Evolutionary conservation across 2,113 vertebrate species (phyloP).

Genomic region (Tupaia tana): DNA sequence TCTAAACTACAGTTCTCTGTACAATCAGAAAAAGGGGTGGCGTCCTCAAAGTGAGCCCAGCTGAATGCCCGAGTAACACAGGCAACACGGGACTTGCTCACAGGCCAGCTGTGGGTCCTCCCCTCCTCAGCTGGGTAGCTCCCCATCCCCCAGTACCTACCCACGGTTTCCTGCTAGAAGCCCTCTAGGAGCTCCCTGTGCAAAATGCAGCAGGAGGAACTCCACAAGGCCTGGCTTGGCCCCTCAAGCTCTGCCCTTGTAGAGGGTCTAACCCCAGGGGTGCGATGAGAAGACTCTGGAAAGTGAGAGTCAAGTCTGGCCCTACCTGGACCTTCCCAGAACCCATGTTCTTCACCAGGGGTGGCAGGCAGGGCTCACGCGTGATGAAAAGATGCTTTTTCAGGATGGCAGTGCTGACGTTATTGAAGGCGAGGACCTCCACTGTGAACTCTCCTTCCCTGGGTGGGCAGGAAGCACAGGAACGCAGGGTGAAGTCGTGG

Average conservation of each 20-base stretch:
- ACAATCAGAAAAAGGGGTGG: too few relatives aligned
- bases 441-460: slow-evolving; percentile 89
- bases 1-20: not conserved
- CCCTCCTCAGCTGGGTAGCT: not conserved
- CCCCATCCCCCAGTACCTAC: too few relatives aligned
- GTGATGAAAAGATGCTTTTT: slow-evolving; percentile 88
- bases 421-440: slow-evolving; percentile 86
- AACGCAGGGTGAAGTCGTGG: rapidly evolving
- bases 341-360: slow-evolving; percentile 90
- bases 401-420: slow-evolving; percentile 87
- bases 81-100: not conserved
- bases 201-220: not conserved
- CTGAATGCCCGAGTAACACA: not conserved
- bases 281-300: too few relatives aligned
- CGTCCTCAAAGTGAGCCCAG: not conserved
- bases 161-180: not conserved
- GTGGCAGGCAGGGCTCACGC: slow-evolving; percentile 87
- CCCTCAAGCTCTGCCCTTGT: not conserved
- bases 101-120: not conserved
- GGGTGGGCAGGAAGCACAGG: not conserved
- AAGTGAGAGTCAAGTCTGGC: too few relatives aligned
- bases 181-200: not conserved
- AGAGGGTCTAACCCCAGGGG: too few relatives aligned
- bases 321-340: slow-evolving; percentile 88
- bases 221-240: not conserved